phyloP scores from a whole-genome alignment of 2,888 invertebrate species.

The Pelosia muscerda region DNA sequence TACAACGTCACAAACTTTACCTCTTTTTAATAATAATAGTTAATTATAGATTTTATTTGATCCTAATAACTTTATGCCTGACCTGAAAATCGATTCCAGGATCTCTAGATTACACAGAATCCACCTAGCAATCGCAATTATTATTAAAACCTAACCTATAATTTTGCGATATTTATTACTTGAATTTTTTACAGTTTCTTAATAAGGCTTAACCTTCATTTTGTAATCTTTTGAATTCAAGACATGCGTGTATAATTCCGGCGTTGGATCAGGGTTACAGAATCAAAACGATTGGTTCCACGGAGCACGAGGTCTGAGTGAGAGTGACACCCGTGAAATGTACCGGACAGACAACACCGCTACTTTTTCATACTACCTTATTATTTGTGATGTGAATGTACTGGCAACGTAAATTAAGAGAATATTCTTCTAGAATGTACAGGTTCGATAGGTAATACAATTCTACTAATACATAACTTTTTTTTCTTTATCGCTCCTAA shows the following conservation, averaged over 20 bases:
- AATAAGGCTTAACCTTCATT: slow-evolving; percentile 5
- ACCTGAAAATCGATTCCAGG: neutral
- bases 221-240: slow-evolving; percentile 12
- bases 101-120: neutral
- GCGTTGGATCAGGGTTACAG: slow-evolving; percentile 42
- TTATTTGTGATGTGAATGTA: slow-evolving; percentile 15
- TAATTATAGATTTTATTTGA: too few species aligned
- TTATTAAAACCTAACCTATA: neutral
- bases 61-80: neutral
- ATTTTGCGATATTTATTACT: slow-evolving; percentile 5
- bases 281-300: slow-evolving; percentile 49
- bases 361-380: slow-evolving; percentile 16
- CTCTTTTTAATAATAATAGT: neutral
- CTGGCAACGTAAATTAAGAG: neutral
- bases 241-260: slow-evolving; percentile 49
- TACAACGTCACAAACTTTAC: neutral
- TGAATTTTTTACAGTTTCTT: neutral
- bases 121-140: neutral
- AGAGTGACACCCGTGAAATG: slow-evolving; percentile 61
- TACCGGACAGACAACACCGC: slow-evolving; percentile 41
- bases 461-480: too few species aligned
- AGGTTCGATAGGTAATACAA: neutral
- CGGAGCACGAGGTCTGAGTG: slow-evolving; percentile 45
- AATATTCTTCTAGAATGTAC: neutral
- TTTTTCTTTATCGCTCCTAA: too few species aligned